Conservation (phyloP, 2,113 vertebrate genomes). For the Oreotragus oreotragus region DNA sequence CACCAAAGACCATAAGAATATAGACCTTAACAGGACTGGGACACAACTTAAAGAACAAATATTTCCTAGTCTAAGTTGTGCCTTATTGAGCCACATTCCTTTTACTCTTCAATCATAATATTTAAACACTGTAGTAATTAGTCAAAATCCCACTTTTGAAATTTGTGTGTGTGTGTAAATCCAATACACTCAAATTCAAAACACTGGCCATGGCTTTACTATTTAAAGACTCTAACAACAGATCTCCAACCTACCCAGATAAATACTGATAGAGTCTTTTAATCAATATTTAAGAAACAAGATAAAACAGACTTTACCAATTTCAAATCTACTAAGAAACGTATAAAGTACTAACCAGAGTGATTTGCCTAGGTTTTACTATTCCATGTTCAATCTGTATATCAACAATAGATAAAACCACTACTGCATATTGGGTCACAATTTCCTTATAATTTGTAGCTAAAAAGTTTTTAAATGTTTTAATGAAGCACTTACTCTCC, state of each 20-base stretch:
- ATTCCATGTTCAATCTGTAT: slow-evolving; percentile 36
- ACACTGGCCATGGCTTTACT: neutral
- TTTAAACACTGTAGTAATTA: neutral
- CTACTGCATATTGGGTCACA: neutral
- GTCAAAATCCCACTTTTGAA: slow-evolving; percentile 30
- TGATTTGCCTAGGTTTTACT: slow-evolving; percentile 48
- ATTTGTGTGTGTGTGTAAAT: neutral
- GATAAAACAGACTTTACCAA: slow-evolving; percentile 57
- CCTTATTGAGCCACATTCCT: neutral
- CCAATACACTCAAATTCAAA: neutral
- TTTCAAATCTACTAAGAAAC: slow-evolving; percentile 50
- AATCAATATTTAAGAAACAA: neutral
- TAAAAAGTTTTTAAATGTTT: neutral
- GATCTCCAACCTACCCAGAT: neutral
- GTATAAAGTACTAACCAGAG: slow-evolving; percentile 58
- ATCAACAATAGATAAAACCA: neutral
- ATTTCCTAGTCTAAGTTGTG: neutral
- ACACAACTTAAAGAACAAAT: neutral
- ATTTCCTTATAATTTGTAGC: neutral
- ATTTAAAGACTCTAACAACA: neutral
- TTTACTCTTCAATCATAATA: neutral
- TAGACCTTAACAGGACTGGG: neutral
- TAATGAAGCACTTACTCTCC: slow-evolving; percentile 91
- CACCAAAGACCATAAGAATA: neutral
- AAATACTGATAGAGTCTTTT: neutral